Evolutionary conservation across 1,140 invertebrate species (phyloP), one percentile per base, ranked within the genome.

Genomic region (Cepaea nemoralis): DNA sequence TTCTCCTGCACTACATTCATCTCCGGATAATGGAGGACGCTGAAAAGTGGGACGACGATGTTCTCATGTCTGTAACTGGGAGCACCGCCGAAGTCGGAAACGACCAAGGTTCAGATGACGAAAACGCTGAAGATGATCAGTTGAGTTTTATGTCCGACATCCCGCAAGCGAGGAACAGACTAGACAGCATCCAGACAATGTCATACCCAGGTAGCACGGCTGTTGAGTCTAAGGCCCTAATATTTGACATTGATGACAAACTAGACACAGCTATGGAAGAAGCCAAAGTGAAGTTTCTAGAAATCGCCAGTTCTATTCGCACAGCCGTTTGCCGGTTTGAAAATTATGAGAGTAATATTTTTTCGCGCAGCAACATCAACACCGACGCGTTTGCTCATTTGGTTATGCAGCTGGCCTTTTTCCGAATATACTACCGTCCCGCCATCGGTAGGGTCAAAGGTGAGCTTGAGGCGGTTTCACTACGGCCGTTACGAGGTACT

Each of bases 41-140:
- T 1, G 78, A 80, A 27, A 73, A 50, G 24, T 80, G 78, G 78
- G 78, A 71, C 27, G 78, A 80, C n/a, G 78, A 73, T 8, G 69
- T 80, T 31, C 37, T 42, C 12, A 55, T 33, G 67, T 37, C 66
- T 19, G 8, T 73, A 37, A 80, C 48, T 31, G 24, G 40, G 33
- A 71, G 19, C 69, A 8, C 45, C 24, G 22, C 24, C 2, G 33
- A 31, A 10, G 0, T 19, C 40, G 39, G 40, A 0, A 31, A 10
- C 10, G 45, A 5, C 50, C 48, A 19, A 12, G 6, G 1, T 39
- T 39, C 45, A 22, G 66, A 24, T 6, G 3, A n/a, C 5, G 14
- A 39, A 6, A 39, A 42, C n/a, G 66, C 6, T 24, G 31, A 48
- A 12, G n/a, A 3, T 42, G 27, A 63, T 0, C n/a, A 24, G 22